Evolutionary conservation across 2,888 invertebrate genomes (phyloP), one percentile per base, ranked within the genome.

Genomic region (Entomobrya proxima): DNA sequence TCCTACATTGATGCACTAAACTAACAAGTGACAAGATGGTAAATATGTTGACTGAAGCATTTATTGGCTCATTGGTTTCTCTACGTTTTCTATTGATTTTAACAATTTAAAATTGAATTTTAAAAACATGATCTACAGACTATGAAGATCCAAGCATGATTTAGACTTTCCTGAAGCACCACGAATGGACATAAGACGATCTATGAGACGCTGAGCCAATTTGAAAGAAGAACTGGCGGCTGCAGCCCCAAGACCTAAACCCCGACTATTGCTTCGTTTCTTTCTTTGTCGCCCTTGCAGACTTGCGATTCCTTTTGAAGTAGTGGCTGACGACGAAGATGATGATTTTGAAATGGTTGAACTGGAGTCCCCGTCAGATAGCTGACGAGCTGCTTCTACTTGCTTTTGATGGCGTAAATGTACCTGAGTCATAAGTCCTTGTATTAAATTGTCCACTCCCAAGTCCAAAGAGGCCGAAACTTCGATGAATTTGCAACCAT

Each of bases 401-500:
- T 50, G n/a, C 18, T 80, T 77, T 9, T 81, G 47, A 58, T 85
- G 81, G 32, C 85, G 78, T 21, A 87, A 67, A 21, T 81, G 69
- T 2, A 87, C 82, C 37, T 87, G 87, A 11, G 87, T 78, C 40
- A 78, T 81, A n/a, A 87, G 81, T 18, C 87, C 87, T 77, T 81
- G 81, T 11, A 82, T 81, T n/a, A 87, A 69, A 15, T 67, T 76
- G 37, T 85, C 85, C 2, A 87, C 74, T 9, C 87, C 85, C n/a
- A 87, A 52, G 18, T 85, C 87, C 15, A 87, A 61, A 37, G 85
- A 87, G 61, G 85, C 81, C 27, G 87, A 87, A 64, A 87, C 81
- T 85, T 87, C 87, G 30, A 87, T 87, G 67, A 87, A 87, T 64
- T 87, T 87, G 44, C 80, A 80, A 30, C 85, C 87, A 27, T 87